Evolutionary conservation across 2,888 invertebrate genomes (phyloP), one percentile per base, ranked within the genome.

Genomic region (Sturmia bella): DNA sequence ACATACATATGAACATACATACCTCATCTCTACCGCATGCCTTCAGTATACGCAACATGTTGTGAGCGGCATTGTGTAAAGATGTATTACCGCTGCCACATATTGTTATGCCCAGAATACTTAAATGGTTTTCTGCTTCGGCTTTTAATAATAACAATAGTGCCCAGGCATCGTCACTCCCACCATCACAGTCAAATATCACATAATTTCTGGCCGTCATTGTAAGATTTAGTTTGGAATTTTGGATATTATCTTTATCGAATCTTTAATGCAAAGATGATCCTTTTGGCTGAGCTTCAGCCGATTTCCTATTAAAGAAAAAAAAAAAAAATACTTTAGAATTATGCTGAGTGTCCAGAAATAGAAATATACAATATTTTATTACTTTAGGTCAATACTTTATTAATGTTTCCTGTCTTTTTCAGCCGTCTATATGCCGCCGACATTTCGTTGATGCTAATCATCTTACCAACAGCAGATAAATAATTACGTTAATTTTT

Each of bases 81-180:
- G 89, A 90, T 0, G 95, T 95, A 87, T 96, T 97, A 0, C 97
- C 97, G 85, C 93, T 92, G 0, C 93, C 94, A 66, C 95, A 95
- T 37, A 87, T 87, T 0, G 96, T 96, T 1, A 97, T 92, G 0
- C 93, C 96, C 56, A 95, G 88, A 48, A 96, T 80, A 37, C 83
- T 66, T 11, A 89, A 66, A 12, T 84, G 63, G 24, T 86, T 85
- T 27, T 85, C 85, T 32, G 85, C 69, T 82, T 93, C 92, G 0
- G 93, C 93, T 61, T 92, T 90, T 1, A 94, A 87, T 1, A 94
- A 89, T 85, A 94, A 88, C 66, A 93, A 88, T 48, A 95, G 85
- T 0, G 94, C 94, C 88, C 93, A 91, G 27, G 93, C 94, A 89
- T 95, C 94, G 85, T 94, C 94, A 13, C 92, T 91, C 0, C 94